Conservation (phyloP, 1,140 invertebrate genomes). For the Euborellia annulipes region DNA sequence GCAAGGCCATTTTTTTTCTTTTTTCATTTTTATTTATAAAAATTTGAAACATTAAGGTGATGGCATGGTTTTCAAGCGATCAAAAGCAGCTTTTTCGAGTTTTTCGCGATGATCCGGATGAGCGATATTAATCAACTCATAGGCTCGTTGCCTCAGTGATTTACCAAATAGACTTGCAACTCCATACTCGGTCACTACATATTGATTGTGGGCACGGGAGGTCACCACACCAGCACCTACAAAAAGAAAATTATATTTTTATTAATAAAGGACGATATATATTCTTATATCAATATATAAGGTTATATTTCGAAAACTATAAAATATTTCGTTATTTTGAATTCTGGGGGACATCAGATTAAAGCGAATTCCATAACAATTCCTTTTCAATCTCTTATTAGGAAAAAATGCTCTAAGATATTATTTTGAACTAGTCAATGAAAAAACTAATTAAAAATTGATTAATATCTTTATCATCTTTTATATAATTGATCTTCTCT, state of each 20-base stretch:
- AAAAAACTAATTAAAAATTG: too few relatives aligned
- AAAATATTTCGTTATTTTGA: too few relatives aligned
- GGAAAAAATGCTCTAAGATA: too few relatives aligned
- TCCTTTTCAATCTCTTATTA: too few relatives aligned
- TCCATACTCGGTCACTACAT: constrained; percentile 85
- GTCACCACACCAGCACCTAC: constrained; percentile 87
- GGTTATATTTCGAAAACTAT: too few relatives aligned
- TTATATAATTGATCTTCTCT: too few relatives aligned
- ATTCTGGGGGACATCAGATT: too few relatives aligned
- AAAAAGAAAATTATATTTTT: constrained; percentile 19
- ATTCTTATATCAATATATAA: too few relatives aligned
- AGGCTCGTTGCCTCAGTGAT: constrained; percentile 69
- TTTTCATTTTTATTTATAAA: constrained; percentile 5
- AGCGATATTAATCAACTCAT: constrained; percentile 76
- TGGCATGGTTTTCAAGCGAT: constrained; percentile 77
- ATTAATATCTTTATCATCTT: too few relatives aligned
- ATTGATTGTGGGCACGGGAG: constrained; percentile 78
- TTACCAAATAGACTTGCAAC: constrained; percentile 85
- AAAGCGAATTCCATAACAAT: too few relatives aligned
- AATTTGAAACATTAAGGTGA: constrained; percentile 29
- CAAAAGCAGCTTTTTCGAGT: constrained; percentile 77
- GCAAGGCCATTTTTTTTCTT: neutral
- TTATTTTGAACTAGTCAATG: too few relatives aligned
- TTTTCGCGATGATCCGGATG: constrained; percentile 76
- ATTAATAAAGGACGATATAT: too few relatives aligned